phyloP scores from a whole-genome alignment of 2,113 vertebrate species.

The Excalfactoria chinensis region DNA sequence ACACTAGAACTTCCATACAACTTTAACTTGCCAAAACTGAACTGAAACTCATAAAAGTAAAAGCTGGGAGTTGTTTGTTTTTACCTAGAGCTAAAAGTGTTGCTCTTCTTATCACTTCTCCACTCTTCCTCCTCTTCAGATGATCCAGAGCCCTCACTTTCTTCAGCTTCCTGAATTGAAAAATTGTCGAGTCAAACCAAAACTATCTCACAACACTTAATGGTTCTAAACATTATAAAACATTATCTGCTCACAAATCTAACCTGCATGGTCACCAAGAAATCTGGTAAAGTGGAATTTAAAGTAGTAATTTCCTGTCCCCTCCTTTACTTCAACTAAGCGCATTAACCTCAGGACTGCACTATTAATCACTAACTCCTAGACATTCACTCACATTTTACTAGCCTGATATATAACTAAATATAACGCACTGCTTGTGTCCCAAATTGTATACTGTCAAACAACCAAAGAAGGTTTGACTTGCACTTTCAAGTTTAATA shows the following conservation, averaged over 20 bases:
- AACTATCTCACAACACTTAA: neutral
- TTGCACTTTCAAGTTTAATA: neutral
- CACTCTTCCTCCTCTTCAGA: constrained; percentile 91
- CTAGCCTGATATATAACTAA: neutral
- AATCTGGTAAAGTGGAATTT: neutral
- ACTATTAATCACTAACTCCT: neutral
- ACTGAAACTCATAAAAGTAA: neutral
- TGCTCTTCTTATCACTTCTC: constrained; percentile 89
- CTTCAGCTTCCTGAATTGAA: constrained; percentile 84
- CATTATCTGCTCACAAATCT: neutral
- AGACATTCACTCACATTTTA: neutral
- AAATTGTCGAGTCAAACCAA: neutral
- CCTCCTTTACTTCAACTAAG: neutral
- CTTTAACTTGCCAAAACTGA: neutral
- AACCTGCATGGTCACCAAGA: neutral
- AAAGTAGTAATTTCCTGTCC: neutral
- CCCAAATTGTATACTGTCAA: neutral
- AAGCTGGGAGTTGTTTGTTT: neutral
- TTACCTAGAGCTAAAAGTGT: constrained; percentile 88
- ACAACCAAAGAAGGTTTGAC: neutral
- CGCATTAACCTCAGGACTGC: neutral
- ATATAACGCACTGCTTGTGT: neutral
- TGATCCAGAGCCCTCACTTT: constrained; percentile 82
- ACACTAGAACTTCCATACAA: neutral
- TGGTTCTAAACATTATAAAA: neutral